Percentiles rank a stretch among this genome's conserved stretches.
Evolutionary conservation across 2,797 vertebrate species (phyloP).

Genomic region (Vultur gryphus): DNA sequence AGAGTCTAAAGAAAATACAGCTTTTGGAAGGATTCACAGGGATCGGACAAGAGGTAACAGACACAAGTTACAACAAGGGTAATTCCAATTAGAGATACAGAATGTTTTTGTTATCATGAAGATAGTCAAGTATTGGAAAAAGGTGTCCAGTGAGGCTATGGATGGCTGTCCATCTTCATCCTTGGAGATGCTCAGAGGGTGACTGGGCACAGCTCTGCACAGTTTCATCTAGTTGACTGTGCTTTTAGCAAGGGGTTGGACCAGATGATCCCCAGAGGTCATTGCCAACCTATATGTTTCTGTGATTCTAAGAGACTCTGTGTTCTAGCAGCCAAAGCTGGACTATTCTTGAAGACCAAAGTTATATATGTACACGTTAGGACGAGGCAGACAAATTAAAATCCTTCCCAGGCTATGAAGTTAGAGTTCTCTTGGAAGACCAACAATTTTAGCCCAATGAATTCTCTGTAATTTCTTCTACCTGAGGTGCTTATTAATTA

Average conservation of each 20-base stretch:
- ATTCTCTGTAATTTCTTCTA: background rate
- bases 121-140: background rate
- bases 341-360: background rate
- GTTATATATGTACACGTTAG: background rate
- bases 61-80: background rate
- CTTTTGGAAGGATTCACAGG: background rate
- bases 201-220: background rate
- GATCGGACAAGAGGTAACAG: background rate
- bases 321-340: background rate
- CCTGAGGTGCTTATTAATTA: background rate
- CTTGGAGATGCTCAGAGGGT: background rate
- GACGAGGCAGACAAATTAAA: background rate
- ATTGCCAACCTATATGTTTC: background rate
- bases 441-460: background rate
- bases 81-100: fast-evolving
- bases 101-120: background rate
- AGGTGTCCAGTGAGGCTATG: background rate
- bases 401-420: background rate
- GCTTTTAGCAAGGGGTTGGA: background rate
- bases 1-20: background rate
- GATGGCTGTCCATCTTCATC: background rate
- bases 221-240: background rate
- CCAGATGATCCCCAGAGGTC: background rate
- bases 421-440: background rate
- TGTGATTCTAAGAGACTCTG: background rate